A percentile compares a stretch with the other conserved stretches of the same genome.
Conservation (phyloP, 2,888 invertebrate species). For the Doris montereyensis region DNA sequence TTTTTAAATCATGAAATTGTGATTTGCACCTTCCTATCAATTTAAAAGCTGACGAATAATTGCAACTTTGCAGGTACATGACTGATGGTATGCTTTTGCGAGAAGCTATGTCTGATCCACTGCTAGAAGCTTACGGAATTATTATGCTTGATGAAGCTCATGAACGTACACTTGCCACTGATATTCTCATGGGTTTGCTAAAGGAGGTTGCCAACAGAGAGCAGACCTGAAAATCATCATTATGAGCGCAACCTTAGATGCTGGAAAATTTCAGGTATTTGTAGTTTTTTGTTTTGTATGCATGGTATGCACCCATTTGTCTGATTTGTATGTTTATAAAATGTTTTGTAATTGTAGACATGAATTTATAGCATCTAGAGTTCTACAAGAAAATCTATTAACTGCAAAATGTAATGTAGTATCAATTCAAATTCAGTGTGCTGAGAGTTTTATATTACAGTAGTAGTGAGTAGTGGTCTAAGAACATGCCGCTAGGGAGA, state of each 20-base stretch:
- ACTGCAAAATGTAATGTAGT: too few species aligned
- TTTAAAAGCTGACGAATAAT: too few species aligned
- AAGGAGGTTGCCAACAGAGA: slow-evolving; percentile 96
- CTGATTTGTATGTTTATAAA: background rate
- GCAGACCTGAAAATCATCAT: slow-evolving; percentile 95
- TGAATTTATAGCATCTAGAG: background rate
- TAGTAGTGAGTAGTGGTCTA: too few species aligned
- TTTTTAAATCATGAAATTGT: too few species aligned
- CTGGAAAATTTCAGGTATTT: slow-evolving; percentile 92
- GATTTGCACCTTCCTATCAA: too few species aligned
- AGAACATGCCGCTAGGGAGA: too few species aligned
- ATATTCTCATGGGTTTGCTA: slow-evolving; percentile 97
- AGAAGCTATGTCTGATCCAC: slow-evolving; percentile 99
- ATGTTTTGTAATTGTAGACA: background rate
- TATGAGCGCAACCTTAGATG: slow-evolving; percentile 99
- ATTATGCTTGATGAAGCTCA: slow-evolving; percentile 98
- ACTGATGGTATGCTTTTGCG: slow-evolving; percentile 99
- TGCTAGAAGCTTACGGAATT: slow-evolving; percentile 96
- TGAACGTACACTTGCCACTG: slow-evolving; percentile 97
- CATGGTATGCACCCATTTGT: too few species aligned
- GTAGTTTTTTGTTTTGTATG: background rate
- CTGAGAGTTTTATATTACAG: too few species aligned
- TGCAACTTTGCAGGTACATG: slow-evolving; percentile 88
- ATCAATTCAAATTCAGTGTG: too few species aligned
- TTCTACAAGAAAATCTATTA: too few species aligned